A percentile compares a stretch with the other conserved stretches of the same genome.
phyloP scores from a whole-genome alignment of 2,113 vertebrate genomes.

The Elephas maximus region DNA sequence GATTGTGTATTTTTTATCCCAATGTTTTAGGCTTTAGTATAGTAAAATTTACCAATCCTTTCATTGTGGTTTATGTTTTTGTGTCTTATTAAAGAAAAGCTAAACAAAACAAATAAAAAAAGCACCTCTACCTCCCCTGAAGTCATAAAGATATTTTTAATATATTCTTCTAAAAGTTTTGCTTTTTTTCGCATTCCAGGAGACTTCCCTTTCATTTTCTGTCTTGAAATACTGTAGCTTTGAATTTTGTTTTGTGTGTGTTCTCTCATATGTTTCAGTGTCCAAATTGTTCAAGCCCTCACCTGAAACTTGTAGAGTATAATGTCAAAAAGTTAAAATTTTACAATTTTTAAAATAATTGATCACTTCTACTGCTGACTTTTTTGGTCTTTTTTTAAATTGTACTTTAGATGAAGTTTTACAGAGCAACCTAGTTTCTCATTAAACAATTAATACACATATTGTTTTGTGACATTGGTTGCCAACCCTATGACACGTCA shows the following conservation, averaged over 20 bases:
- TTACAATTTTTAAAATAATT: not conserved
- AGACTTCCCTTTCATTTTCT: constrained; percentile 37
- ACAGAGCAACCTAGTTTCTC: too few relatives aligned
- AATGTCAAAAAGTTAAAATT: constrained; percentile 13
- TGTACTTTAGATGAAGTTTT: too few relatives aligned
- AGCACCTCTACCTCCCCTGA: not conserved
- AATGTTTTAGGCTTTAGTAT: constrained; percentile 34
- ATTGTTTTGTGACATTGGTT: too few relatives aligned
- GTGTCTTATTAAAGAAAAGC: constrained; percentile 46
- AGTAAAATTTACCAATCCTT: constrained; percentile 11
- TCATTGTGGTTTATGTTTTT: constrained; percentile 54
- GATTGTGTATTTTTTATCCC: not conserved
- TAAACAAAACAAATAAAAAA: not conserved
- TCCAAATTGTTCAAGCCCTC: not conserved
- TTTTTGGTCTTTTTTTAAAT: not conserved
- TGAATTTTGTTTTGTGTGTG: not conserved
- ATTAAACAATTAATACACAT: too few relatives aligned
- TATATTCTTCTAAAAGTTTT: constrained; percentile 41
- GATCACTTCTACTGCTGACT: not conserved
- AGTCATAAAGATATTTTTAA: constrained; percentile 12
- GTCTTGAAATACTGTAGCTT: not conserved
- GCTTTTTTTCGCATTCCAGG: constrained; percentile 20
- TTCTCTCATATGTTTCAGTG: not conserved
- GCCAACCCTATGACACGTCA: too few relatives aligned
- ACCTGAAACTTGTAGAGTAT: not conserved